Conservation (phyloP, 1,140 invertebrate genomes). For the Drosophila parvula region DNA sequence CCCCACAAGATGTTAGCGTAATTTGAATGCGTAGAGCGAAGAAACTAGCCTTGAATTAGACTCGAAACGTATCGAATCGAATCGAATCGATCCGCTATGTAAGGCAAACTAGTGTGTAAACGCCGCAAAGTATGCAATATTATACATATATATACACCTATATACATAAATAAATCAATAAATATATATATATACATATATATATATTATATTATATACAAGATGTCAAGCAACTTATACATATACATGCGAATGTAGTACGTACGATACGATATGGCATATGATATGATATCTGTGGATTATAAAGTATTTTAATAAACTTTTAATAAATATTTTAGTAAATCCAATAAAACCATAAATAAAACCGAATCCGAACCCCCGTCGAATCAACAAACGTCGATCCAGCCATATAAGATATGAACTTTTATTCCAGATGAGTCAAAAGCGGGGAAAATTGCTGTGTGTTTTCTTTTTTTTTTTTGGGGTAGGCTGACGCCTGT, state of each 20-base stretch:
- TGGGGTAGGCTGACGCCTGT: neutral
- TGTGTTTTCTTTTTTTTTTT: conserved; percentile 45
- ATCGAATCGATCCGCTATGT: conserved; percentile 47
- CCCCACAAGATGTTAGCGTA: conserved; percentile 59
- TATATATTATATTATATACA: conserved; percentile 54
- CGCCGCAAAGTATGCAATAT: conserved; percentile 80
- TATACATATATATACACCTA: conserved; percentile 63
- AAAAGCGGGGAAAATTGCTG: conserved; percentile 5
- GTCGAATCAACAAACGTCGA: conserved; percentile 23
- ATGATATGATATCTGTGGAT: conserved; percentile 66
- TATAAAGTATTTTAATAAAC: conserved; percentile 82
- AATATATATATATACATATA: conserved; percentile 48
- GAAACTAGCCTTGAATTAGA: conserved; percentile 76
- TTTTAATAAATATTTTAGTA: conserved; percentile 83
- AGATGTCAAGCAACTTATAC: conserved; percentile 51
- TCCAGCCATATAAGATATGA: conserved; percentile 2
- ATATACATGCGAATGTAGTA: conserved; percentile 54
- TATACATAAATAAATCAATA: conserved; percentile 50
- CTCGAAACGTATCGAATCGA: conserved; percentile 54
- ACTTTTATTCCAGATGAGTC: neutral
- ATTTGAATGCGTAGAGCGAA: conserved; percentile 56
- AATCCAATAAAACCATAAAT: conserved; percentile 51
- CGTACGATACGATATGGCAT: conserved; percentile 66
- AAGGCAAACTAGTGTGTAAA: conserved; percentile 70
- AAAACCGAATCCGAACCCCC: conserved; percentile 27